These are phyloP conservation scores for Decapterus maruadsi DNA, from an alignment of 2,797 vertebrate species.

Conservation along the genomic window DNA sequence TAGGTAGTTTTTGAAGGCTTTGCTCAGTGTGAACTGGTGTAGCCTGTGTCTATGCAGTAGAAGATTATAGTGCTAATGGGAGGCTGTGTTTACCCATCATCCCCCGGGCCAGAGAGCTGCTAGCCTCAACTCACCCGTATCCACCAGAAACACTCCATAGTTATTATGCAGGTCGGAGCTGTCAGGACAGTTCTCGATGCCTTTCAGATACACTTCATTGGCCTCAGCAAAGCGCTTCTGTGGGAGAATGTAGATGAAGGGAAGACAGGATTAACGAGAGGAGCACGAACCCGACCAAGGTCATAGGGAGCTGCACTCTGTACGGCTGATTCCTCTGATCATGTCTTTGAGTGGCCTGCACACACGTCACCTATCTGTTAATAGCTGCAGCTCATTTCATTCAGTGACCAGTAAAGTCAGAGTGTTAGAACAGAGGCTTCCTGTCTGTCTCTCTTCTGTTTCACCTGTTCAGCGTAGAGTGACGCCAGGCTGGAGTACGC, in stretches of 20 bases:
- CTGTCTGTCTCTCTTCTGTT: not conserved
- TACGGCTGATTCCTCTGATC: no score
- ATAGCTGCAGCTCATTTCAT: not conserved
- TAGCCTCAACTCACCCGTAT: constrained; percentile 87
- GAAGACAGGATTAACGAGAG: not conserved
- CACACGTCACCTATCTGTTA: not conserved
- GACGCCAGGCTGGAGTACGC: constrained; percentile 97
- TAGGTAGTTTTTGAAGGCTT: not conserved
- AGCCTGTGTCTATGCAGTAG: not conserved
- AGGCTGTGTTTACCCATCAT: constrained; percentile 2
- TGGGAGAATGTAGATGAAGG: constrained; percentile 42
- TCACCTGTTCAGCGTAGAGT: constrained; percentile 94
- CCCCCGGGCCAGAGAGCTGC: not conserved
- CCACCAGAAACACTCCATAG: constrained; percentile 96
- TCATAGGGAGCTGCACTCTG: not conserved
- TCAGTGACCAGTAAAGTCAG: constrained; percentile 1
- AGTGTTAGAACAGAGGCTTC: not conserved
- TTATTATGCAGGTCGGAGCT: constrained; percentile 97
- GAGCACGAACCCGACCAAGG: not conserved
- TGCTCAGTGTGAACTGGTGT: not conserved
- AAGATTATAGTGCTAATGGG: not conserved
- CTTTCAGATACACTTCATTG: constrained; percentile 90
- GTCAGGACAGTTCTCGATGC: constrained; percentile 94
- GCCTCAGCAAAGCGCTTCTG: constrained; percentile 92
- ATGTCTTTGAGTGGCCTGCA: not conserved